Conservation (phyloP, 2,113 vertebrate species). For the Paramormyrops kingsleyae region DNA sequence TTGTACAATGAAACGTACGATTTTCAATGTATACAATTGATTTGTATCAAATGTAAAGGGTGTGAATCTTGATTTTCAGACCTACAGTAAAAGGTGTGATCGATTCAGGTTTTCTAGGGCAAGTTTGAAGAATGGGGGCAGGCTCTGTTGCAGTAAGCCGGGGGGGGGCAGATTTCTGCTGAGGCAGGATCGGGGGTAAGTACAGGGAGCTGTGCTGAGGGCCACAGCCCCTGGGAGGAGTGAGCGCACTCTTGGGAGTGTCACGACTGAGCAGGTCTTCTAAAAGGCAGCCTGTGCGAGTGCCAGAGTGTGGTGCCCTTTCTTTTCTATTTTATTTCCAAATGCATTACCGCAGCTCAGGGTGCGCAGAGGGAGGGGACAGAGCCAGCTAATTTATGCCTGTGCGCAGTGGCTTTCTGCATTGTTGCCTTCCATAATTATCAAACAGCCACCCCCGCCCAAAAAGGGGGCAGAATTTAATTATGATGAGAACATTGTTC, state of each 20-base stretch:
- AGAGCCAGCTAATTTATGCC: constrained; percentile 68
- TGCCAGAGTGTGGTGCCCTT: constrained; percentile 56
- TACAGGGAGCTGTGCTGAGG: background rate
- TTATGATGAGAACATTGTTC: constrained; percentile 53
- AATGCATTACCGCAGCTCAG: constrained; percentile 65
- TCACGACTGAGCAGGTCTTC: constrained; percentile 8
- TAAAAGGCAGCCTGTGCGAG: constrained; percentile 11
- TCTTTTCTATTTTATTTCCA: constrained; percentile 47
- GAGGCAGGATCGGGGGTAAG: background rate
- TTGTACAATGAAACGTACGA: background rate
- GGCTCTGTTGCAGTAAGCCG: background rate
- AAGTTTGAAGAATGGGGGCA: background rate
- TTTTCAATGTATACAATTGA: background rate
- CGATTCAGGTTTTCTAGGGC: background rate
- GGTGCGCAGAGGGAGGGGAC: constrained; percentile 49
- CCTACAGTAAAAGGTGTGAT: background rate
- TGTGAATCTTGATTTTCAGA: background rate
- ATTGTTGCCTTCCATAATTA: constrained; percentile 91
- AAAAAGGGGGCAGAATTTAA: constrained; percentile 54
- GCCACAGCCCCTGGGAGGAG: background rate
- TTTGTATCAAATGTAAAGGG: background rate
- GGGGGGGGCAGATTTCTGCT: background rate
- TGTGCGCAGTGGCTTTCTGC: constrained; percentile 78
- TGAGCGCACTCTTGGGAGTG: background rate
- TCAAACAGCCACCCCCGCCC: constrained; percentile 52